Conservation (phyloP, 2,113 vertebrate genomes). For the Odontesthes bonariensis region DNA sequence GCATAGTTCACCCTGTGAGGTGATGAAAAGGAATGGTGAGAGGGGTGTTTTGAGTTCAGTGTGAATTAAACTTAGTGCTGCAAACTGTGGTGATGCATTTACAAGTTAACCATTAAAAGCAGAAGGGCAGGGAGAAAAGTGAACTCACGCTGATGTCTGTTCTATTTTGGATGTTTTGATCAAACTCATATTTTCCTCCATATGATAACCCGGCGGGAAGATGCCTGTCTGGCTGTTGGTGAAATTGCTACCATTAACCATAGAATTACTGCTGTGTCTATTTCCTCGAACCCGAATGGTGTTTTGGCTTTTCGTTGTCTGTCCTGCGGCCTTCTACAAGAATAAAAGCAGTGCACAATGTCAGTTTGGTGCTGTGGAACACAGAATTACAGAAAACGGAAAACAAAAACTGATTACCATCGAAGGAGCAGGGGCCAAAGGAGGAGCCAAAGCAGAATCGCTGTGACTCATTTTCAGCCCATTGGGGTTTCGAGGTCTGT, state of each 20-base stretch:
- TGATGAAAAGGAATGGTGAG: constrained; percentile 12
- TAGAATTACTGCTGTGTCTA: constrained; percentile 69
- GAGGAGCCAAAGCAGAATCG: constrained; percentile 84
- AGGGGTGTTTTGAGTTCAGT: not conserved
- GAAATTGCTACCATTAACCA: constrained; percentile 12
- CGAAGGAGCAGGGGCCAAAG: constrained; percentile 6
- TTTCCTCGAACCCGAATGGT: constrained; percentile 66
- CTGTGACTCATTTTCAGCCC: constrained; percentile 87
- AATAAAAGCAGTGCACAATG: not conserved
- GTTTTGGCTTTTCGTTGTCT: constrained; percentile 62
- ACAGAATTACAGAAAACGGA: not conserved
- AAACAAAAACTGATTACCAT: constrained; percentile 40
- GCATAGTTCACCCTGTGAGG: constrained; percentile 64
- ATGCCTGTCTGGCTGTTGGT: constrained; percentile 60
- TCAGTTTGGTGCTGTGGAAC: not conserved
- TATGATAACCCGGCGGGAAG: constrained; percentile 7
- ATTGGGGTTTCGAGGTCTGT: constrained; percentile 76
- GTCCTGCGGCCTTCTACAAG: constrained; percentile 56
- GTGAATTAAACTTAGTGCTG: not conserved
- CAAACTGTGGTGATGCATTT: not conserved
- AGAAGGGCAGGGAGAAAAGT: not conserved
- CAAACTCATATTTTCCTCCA: constrained; percentile 48
- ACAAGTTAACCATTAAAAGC: not conserved
- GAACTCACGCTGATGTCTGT: constrained; percentile 58
- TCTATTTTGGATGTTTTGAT: constrained; percentile 38